Conservation (phyloP, 2,888 invertebrate species). For the Diaphora mendica region DNA sequence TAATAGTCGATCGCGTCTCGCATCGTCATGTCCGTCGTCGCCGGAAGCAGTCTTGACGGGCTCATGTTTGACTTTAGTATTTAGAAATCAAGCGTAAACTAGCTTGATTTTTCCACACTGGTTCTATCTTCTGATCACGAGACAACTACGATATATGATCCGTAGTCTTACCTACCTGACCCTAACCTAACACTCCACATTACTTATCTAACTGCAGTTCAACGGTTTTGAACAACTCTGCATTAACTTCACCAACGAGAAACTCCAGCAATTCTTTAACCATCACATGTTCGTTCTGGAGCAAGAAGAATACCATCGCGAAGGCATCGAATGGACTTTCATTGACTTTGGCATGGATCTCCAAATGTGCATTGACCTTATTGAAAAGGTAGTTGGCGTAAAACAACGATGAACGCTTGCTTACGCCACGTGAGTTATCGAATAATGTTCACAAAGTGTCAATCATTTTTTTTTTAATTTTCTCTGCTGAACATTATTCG, state of each 20-base stretch:
- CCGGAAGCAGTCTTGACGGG: slow-evolving; percentile 60
- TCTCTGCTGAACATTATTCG: slow-evolving; percentile 63
- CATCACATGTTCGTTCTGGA: slow-evolving; percentile 99
- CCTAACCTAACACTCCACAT: slow-evolving; percentile 74
- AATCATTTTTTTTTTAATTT: slow-evolving; percentile 7
- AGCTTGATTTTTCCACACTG: slow-evolving; percentile 36
- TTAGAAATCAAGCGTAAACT: slow-evolving; percentile 49
- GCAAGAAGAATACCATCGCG: slow-evolving; percentile 98
- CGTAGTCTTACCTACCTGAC: slow-evolving; percentile 65
- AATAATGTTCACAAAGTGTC: slow-evolving; percentile 60
- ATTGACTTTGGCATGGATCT: slow-evolving; percentile 99
- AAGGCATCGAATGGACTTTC: slow-evolving; percentile 98
- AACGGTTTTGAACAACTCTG: slow-evolving; percentile 99
- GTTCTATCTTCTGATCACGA: slow-evolving; percentile 54
- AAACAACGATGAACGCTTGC: slow-evolving; percentile 84
- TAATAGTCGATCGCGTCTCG: slow-evolving; percentile 79
- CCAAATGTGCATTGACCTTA: slow-evolving; percentile 97
- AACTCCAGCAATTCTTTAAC: slow-evolving; percentile 99
- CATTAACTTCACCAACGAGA: slow-evolving; percentile 99
- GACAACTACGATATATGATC: slow-evolving; percentile 78
- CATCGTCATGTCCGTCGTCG: slow-evolving; percentile 58
- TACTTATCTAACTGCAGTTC: slow-evolving; percentile 88
- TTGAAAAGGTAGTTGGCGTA: slow-evolving; percentile 94
- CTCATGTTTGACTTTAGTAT: slow-evolving; percentile 41
- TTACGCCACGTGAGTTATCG: slow-evolving; percentile 76